Conservation (phyloP, 1,140 invertebrate species). For the Argopecten irradians region DNA sequence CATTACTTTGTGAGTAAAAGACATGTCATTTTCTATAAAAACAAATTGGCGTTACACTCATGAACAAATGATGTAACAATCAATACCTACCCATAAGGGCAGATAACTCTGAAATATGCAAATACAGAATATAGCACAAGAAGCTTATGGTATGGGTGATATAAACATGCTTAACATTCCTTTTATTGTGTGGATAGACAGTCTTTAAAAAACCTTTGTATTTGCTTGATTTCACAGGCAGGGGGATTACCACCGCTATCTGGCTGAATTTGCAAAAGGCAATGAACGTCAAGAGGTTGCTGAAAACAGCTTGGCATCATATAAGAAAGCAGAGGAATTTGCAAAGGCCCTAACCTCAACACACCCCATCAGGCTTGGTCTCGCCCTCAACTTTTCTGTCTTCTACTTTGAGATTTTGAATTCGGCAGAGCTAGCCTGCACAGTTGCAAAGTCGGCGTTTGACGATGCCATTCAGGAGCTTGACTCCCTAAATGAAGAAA, state of each 20-base stretch:
- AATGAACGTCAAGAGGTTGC: constrained; percentile 95
- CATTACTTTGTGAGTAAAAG: too few relatives aligned
- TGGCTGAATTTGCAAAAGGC: constrained; percentile 96
- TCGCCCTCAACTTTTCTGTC: constrained; percentile 95
- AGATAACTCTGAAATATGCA: too few relatives aligned
- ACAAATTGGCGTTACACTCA: too few relatives aligned
- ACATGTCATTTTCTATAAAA: too few relatives aligned
- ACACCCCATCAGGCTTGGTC: constrained; percentile 89
- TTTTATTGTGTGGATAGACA: too few relatives aligned
- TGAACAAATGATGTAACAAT: too few relatives aligned
- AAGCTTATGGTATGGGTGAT: too few relatives aligned
- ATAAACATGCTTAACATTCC: too few relatives aligned
- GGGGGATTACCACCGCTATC: constrained; percentile 96
- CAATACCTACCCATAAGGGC: too few relatives aligned
- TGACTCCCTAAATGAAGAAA: constrained; percentile 50
- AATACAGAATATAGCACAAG: too few relatives aligned
- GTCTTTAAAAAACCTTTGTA: neutral
- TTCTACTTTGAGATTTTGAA: constrained; percentile 99
- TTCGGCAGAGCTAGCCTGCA: constrained; percentile 85
- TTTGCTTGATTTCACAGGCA: constrained; percentile 79
- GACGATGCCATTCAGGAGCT: constrained; percentile 96
- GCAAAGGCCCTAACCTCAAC: constrained; percentile 95
- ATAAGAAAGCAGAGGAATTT: constrained; percentile 97
- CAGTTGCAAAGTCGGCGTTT: constrained; percentile 84
- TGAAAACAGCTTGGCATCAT: constrained; percentile 95